phyloP scores from a whole-genome alignment of 1,140 invertebrate genomes.

The Lethocerus indicus region DNA sequence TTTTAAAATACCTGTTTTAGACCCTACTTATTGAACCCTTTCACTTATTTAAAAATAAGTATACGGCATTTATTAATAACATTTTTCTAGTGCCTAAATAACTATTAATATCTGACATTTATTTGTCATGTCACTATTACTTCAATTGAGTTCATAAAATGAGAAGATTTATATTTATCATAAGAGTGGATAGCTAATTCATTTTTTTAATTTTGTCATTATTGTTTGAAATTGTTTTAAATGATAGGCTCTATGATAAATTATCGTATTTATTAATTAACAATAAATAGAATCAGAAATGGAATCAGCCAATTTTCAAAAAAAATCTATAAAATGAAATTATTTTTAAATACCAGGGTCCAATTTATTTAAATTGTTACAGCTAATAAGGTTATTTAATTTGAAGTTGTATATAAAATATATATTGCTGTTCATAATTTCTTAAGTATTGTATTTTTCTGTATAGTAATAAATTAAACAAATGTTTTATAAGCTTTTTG shows the following conservation, averaged over 20 bases:
- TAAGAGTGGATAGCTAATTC: too few relatives aligned
- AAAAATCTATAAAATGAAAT: conserved; percentile 5
- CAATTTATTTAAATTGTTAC: conserved; percentile 1
- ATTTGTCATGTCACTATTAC: too few relatives aligned
- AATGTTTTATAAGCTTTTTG: background rate
- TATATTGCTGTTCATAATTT: conserved; percentile 5
- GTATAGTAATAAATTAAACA: background rate
- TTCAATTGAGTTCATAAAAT: too few relatives aligned
- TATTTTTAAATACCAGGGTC: conserved; percentile 6
- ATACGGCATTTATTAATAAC: conserved; percentile 1
- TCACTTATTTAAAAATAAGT: conserved; percentile 1
- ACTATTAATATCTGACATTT: background rate
- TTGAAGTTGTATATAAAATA: background rate
- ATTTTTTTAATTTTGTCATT: too few relatives aligned
- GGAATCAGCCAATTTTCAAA: background rate
- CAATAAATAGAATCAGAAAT: background rate
- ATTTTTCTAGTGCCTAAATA: background rate
- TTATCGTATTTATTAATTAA: background rate
- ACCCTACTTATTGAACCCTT: background rate
- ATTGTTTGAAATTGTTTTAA: conserved; percentile 1
- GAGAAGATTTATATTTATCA: too few relatives aligned
- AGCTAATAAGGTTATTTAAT: conserved; percentile 2
- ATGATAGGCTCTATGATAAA: conserved; percentile 1
- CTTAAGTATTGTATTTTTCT: conserved; percentile 4
- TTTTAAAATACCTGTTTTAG: conserved; percentile 1